Conservation (phyloP, 64 coral and sea anemone genomes). For the Montipora foliosa region DNA sequence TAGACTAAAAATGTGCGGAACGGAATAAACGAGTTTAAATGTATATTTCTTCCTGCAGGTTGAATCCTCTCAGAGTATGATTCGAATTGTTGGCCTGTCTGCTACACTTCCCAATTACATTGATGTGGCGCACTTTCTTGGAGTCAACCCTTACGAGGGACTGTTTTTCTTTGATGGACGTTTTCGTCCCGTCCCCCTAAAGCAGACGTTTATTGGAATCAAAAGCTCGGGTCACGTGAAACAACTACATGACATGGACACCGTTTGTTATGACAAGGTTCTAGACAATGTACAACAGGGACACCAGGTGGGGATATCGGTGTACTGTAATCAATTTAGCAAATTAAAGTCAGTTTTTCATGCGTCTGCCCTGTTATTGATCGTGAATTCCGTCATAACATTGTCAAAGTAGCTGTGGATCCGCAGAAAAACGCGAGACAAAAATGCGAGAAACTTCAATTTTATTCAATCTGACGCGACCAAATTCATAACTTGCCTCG, state of each 20-base stretch:
- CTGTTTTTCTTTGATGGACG: constrained; percentile 97
- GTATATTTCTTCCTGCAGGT: constrained; percentile 61
- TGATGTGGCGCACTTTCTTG: constrained; percentile 88
- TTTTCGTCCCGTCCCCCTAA: constrained; percentile 91
- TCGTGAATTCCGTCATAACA: too few species aligned
- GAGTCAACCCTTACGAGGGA: constrained; percentile 83
- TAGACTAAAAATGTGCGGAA: too few species aligned
- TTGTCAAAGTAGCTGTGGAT: too few species aligned
- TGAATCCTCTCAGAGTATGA: constrained; percentile 96
- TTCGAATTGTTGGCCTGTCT: constrained; percentile 95
- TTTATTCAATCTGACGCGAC: too few species aligned
- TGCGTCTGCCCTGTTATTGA: too few species aligned
- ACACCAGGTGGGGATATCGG: constrained; percentile 75
- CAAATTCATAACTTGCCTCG: too few species aligned
- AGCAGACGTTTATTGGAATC: constrained; percentile 95
- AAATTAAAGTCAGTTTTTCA: not conserved
- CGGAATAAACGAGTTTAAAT: too few species aligned
- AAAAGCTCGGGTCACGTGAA: constrained; percentile 77
- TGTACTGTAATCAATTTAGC: not conserved
- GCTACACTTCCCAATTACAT: constrained; percentile 97
- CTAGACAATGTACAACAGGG: constrained; percentile 90
- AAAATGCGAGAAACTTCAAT: too few species aligned
- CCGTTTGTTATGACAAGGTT: constrained; percentile 95
- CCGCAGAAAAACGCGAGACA: too few species aligned
- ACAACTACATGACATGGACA: constrained; percentile 90